These are phyloP conservation scores for Trissolcus basalis DNA, from an alignment of 1,140 invertebrate species.

Conservation along the genomic window DNA sequence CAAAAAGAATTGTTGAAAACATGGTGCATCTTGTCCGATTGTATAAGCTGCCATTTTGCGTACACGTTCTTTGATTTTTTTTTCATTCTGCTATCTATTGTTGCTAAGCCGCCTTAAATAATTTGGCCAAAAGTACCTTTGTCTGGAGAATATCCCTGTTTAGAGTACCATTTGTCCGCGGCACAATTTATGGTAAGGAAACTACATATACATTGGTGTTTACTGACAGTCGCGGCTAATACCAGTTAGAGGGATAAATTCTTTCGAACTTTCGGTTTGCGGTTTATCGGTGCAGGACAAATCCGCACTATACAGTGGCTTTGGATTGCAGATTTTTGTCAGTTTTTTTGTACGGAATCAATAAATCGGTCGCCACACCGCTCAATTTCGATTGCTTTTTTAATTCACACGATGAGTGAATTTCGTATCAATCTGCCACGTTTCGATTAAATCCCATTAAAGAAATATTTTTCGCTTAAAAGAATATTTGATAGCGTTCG, in stretches of 20 bases:
- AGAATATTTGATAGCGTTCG: too few relatives aligned
- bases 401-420: too few relatives aligned
- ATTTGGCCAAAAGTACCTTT: conserved; percentile 43
- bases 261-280: conserved; percentile 25
- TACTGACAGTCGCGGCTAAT: conserved; percentile 52
- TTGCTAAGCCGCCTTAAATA: conserved; percentile 50
- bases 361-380: conserved; percentile 17
- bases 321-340: conserved; percentile 42
- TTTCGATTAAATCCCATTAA: too few relatives aligned
- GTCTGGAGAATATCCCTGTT: conserved; percentile 42
- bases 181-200: conserved; percentile 66
- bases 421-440: too few relatives aligned
- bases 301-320: conserved; percentile 33
- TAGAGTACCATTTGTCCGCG: conserved; percentile 54
- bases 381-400: too few relatives aligned
- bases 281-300: conserved; percentile 52
- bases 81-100: conserved; percentile 18
- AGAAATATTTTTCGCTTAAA: too few relatives aligned
- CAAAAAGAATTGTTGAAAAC: too few relatives aligned
- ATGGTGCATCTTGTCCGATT: too few relatives aligned
- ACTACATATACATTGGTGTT: conserved; percentile 63
- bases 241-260: conserved; percentile 49
- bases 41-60: neutral
- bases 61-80: conserved; percentile 15
- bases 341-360: conserved; percentile 35